phyloP scores from a whole-genome alignment of 2,888 invertebrate species.

The Lomographa bimaculata region DNA sequence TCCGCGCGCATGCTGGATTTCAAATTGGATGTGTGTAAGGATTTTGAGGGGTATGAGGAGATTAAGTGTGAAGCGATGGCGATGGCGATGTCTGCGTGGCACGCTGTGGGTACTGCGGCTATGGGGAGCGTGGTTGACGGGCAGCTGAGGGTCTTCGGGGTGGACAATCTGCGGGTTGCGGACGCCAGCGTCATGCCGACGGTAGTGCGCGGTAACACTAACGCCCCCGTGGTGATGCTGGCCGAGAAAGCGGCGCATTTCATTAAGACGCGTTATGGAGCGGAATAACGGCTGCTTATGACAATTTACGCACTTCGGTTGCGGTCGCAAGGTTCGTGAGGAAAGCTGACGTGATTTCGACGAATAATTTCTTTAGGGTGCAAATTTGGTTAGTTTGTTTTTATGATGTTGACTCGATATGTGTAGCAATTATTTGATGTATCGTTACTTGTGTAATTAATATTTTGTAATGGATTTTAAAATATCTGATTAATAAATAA shows the following conservation, averaged over 20 bases:
- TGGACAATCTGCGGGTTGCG: slow-evolving; percentile 54
- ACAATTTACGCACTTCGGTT: slow-evolving; percentile 17
- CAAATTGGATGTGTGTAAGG: slow-evolving; percentile 45
- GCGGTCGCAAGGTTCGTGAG: slow-evolving; percentile 20
- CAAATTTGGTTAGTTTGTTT: slow-evolving; percentile 4
- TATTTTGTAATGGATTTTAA: no score
- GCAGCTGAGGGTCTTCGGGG: slow-evolving; percentile 49
- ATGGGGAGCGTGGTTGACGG: slow-evolving; percentile 62
- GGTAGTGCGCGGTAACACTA: slow-evolving; percentile 65
- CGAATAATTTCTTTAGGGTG: slow-evolving; percentile 4
- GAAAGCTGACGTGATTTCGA: slow-evolving; percentile 13
- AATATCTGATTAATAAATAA: no score
- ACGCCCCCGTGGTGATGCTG: slow-evolving; percentile 69
- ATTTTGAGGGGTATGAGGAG: slow-evolving; percentile 49
- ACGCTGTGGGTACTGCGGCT: slow-evolving; percentile 65
- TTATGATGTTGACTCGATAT: background rate
- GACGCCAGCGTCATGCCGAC: slow-evolving; percentile 69
- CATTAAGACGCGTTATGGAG: slow-evolving; percentile 48
- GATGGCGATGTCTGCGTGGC: slow-evolving; percentile 66
- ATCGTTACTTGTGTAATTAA: no score
- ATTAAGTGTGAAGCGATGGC: slow-evolving; percentile 67
- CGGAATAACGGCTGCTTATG: slow-evolving; percentile 20
- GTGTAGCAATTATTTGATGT: no score
- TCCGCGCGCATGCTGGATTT: slow-evolving; percentile 52
- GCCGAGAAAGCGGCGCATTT: slow-evolving; percentile 65